These are phyloP conservation scores for Cataglyphis altisquamis DNA, from an alignment of 2,888 invertebrate species.

Conservation along the genomic window DNA sequence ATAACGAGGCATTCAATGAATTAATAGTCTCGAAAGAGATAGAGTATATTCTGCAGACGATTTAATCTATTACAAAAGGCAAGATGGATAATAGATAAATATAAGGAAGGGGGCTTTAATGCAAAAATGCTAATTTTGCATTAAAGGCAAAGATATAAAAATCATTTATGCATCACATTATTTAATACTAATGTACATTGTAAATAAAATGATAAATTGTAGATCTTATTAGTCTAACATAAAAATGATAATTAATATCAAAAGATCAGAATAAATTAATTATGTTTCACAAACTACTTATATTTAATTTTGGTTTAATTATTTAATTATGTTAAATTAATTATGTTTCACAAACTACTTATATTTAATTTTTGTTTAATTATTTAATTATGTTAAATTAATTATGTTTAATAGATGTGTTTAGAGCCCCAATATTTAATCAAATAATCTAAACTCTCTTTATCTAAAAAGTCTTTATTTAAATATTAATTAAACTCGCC, in stretches of 20 bases:
- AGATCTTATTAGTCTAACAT: no score
- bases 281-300: no score
- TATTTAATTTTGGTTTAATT: no score
- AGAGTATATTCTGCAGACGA: neutral
- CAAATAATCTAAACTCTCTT: neutral
- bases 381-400: no score
- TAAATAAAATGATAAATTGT: no score
- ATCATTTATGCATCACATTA: neutral
- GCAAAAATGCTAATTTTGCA: neutral
- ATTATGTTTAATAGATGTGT: neutral
- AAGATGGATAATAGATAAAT: neutral
- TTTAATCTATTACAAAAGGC: slow-evolving; percentile 23
- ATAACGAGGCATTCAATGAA: slow-evolving; percentile 31
- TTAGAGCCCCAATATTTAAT: neutral
- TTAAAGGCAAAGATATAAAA: neutral
- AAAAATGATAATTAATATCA: no score
- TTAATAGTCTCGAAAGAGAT: slow-evolving; percentile 17
- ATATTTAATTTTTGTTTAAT: no score
- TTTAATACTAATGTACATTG: neutral
- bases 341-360: no score
- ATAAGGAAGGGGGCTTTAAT: neutral
- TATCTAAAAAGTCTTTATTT: neutral
- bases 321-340: no score
- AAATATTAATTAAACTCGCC: neutral
- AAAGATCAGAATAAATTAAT: no score